phyloP scores from a whole-genome alignment of 1,140 invertebrate species.

The Caenorhabditis remanei region DNA sequence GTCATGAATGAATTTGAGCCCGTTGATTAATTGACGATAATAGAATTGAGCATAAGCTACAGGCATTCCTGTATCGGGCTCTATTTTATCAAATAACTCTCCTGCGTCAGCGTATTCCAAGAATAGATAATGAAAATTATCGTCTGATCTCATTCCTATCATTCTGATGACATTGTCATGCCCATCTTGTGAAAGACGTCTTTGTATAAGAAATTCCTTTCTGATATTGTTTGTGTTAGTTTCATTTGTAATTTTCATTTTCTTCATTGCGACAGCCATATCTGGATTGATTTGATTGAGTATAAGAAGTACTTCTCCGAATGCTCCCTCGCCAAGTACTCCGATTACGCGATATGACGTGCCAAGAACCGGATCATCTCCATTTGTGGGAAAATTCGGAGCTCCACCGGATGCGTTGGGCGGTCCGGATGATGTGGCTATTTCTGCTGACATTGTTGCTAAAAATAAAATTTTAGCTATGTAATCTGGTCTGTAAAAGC shows the following conservation, averaged over 20 bases:
- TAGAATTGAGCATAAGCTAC: conserved; percentile 46
- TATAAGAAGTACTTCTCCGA: conserved; percentile 15
- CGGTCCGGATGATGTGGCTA: too few relatives aligned
- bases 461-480: too few relatives aligned
- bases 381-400: too few relatives aligned
- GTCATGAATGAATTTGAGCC: conserved; percentile 55
- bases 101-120: conserved; percentile 64
- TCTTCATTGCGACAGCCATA: conserved; percentile 16
- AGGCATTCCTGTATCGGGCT: conserved; percentile 62
- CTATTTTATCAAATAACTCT: conserved; percentile 66
- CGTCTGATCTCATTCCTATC: conserved; percentile 8
- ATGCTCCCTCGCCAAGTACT: conserved; percentile 32
- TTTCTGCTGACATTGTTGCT: too few relatives aligned
- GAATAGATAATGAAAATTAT: conserved; percentile 19
- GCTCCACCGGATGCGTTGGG: too few relatives aligned
- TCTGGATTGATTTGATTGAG: neutral
- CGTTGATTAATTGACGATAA: conserved; percentile 55
- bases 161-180: conserved; percentile 30
- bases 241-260: neutral
- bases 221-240: neutral
- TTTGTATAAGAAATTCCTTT: conserved; percentile 1
- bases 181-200: neutral
- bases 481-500: too few relatives aligned
- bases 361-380: too few relatives aligned
- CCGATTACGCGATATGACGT: neutral